Base-by-base conservation (phyloP, 1,140 invertebrate species). In the Tribolium madens region DNA sequence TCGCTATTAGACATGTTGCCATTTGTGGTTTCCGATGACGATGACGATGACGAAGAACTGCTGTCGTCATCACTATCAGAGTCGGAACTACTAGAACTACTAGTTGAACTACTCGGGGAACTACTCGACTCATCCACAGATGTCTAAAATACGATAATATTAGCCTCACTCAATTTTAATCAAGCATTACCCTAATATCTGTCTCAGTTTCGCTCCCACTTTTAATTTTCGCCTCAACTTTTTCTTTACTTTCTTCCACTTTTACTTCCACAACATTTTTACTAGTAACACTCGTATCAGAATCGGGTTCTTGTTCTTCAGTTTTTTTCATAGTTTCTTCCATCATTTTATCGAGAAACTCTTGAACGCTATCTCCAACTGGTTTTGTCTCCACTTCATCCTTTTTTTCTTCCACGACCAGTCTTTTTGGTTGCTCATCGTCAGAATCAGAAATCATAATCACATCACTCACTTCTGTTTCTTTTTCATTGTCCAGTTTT, bases 311-410 rank as follows among this genome's bases (percentile, higher is more conserved):
- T 15, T 73, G 26, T 52, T 83, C 78, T 42, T 81, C 77, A n/a
- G 74, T 68, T 42, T 84, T 84, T 74, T 85, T 84, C 86, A 87
- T 87, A 5, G 83, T 85, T 76, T 87, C 83, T 74, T 86, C 86
- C 87, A 88, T 88, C 71, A 89, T 83, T 10, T 84, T 83, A 70
- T 88, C 87, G 79, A 89, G 86, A 73, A 89, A 82, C 26, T 87
- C 85, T 75, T 88, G 87, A 10, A 87, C 84, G 79, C 87, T 86
- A 5, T 84, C 73, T 31, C 68, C 46, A 15, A 33, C 26, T 36
- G 10, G 13, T 26, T 73, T 52, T 74, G 50, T 15, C 13, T 13
- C 21, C 14, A 17, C 9, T 21, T 36, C 15, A 75, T 60, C 15
- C 46, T 46, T 47, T 18, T 10, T 76, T 2, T 17, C 21, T 50